Conservation (phyloP, 1,140 invertebrate genomes). For the Thereuonema tuberculata region DNA sequence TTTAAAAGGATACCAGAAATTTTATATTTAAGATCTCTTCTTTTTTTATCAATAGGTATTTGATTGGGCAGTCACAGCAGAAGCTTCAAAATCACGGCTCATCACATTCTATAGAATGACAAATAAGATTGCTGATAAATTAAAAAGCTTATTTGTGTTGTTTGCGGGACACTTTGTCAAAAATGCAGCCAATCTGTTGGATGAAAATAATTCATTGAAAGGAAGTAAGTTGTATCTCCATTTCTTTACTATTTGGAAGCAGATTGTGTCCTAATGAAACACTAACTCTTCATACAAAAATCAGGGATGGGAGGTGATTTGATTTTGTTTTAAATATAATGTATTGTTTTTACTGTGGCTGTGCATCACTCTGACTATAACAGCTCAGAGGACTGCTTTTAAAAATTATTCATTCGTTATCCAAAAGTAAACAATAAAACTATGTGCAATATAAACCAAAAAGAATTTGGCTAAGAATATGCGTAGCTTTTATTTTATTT, state of each 20-base stretch:
- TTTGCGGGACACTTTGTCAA: constrained; percentile 75
- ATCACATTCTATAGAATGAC: constrained; percentile 68
- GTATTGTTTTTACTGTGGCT: too few relatives aligned
- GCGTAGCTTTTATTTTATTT: too few relatives aligned
- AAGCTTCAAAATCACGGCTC: constrained; percentile 45
- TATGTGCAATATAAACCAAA: too few relatives aligned
- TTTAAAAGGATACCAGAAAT: too few relatives aligned
- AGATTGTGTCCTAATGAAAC: not conserved
- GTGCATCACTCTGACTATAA: too few relatives aligned
- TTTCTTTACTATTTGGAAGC: not conserved
- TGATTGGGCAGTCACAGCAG: constrained; percentile 48
- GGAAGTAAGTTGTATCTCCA: not conserved
- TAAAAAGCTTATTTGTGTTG: constrained; percentile 75
- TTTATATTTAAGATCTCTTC: too few relatives aligned
- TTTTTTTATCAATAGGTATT: constrained; percentile 40
- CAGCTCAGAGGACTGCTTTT: too few relatives aligned
- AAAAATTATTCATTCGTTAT: too few relatives aligned
- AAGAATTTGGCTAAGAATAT: too few relatives aligned
- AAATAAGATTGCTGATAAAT: constrained; percentile 54
- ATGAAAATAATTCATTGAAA: constrained; percentile 27
- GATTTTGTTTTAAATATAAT: not conserved
- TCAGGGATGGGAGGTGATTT: not conserved
- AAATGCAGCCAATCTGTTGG: constrained; percentile 55
- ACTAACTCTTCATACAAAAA: not conserved
- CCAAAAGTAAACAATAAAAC: too few relatives aligned